Conservation (phyloP, 2,888 invertebrate species). For the Trypoxylon attenuatum region DNA sequence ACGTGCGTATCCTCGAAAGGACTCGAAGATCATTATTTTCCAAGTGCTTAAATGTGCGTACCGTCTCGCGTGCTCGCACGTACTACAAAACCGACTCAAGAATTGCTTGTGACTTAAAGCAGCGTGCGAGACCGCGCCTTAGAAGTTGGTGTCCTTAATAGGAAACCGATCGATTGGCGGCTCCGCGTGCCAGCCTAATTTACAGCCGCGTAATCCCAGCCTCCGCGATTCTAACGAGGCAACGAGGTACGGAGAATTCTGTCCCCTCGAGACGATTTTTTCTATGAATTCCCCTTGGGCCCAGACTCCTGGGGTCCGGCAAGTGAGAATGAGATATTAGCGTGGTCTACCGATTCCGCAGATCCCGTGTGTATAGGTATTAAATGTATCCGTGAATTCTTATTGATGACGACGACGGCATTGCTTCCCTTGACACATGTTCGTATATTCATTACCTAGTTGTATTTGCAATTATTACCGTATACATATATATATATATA, state of each 20-base stretch:
- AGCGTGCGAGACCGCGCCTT: background rate
- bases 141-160: background rate
- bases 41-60: slow-evolving; percentile 38
- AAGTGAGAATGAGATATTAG: slow-evolving; percentile 4
- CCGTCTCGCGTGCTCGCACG: slow-evolving; percentile 24
- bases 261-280: background rate
- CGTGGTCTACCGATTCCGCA: background rate
- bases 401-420: slow-evolving; percentile 67
- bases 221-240: too few species aligned
- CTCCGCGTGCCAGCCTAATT: background rate
- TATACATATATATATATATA: slow-evolving; percentile 41
- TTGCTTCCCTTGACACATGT: slow-evolving; percentile 68
- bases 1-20: background rate
- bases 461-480: slow-evolving; percentile 69
- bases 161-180: background rate
- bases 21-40: slow-evolving; percentile 40
- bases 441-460: slow-evolving; percentile 69
- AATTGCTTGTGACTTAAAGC: slow-evolving; percentile 38
- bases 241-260: background rate
- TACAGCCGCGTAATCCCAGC: background rate
- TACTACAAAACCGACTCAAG: slow-evolving; percentile 14
- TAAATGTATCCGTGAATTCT: slow-evolving; percentile 53
- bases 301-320: slow-evolving; percentile 5
- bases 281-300: background rate
- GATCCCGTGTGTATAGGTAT: slow-evolving; percentile 26